These are phyloP conservation scores for Poecile montanus DNA, from an alignment of 2,797 vertebrate genomes.

Conservation along the genomic window DNA sequence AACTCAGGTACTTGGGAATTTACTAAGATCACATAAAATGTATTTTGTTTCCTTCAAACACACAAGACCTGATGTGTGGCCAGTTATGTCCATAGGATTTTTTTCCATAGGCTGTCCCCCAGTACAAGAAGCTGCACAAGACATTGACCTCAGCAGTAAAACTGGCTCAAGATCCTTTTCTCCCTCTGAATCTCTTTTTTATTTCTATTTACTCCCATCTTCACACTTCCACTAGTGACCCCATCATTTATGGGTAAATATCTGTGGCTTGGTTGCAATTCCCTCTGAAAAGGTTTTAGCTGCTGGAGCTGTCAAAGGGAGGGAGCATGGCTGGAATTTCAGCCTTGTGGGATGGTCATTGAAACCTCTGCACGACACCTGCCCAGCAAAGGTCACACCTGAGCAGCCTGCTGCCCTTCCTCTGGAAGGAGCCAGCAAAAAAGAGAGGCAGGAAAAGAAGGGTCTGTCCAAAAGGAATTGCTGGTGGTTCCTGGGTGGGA, in stretches of 20 bases:
- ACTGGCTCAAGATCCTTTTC: background rate
- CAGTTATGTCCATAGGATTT: background rate
- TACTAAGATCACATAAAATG: constrained; percentile 1
- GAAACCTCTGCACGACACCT: background rate
- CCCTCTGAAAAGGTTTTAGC: background rate
- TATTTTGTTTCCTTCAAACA: background rate
- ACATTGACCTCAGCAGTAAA: background rate
- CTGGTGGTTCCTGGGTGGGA: background rate
- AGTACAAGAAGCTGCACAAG: background rate
- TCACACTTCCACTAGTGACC: background rate
- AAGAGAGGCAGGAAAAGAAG: background rate
- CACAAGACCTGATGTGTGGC: background rate
- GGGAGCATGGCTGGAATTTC: background rate
- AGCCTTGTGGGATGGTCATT: background rate
- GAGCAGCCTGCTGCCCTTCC: background rate
- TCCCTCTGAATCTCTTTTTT: background rate
- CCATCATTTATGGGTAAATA: background rate
- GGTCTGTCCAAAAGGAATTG: background rate
- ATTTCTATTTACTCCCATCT: background rate
- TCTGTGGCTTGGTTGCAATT: background rate
- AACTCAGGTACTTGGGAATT: constrained; percentile 21
- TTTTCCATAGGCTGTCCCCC: background rate
- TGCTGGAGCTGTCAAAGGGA: background rate
- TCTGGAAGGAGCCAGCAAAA: background rate
- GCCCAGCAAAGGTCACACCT: background rate